A percentile compares a stretch with the other conserved stretches of the same genome.
Conservation (phyloP, 2,888 invertebrate genomes). For the Pseudanteris insignis region DNA sequence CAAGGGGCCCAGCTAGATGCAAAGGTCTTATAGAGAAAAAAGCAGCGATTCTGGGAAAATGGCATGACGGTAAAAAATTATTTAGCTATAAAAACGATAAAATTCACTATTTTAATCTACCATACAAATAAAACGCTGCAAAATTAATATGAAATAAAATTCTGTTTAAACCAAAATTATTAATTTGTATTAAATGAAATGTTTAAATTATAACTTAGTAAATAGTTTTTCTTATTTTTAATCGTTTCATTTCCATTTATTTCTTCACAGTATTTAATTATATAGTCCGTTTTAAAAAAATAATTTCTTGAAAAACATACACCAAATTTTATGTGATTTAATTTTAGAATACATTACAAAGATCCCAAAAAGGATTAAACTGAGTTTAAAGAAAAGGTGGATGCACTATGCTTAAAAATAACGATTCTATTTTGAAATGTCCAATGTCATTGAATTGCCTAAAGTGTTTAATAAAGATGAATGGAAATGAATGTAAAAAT, state of each 20-base stretch:
- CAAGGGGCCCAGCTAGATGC: slow-evolving; percentile 66
- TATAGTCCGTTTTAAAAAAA: too few relatives aligned
- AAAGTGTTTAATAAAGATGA: slow-evolving; percentile 12
- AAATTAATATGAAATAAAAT: too few relatives aligned
- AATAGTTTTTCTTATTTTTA: too few relatives aligned
- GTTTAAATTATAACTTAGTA: too few relatives aligned
- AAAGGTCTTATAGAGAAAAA: slow-evolving; percentile 67
- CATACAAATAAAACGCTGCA: too few relatives aligned
- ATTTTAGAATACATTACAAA: slow-evolving; percentile 10
- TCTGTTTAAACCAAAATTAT: too few relatives aligned
- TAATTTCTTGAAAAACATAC: too few relatives aligned
- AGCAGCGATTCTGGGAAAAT: slow-evolving; percentile 67
- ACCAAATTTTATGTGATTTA: neutral
- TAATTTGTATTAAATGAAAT: too few relatives aligned
- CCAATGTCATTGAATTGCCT: slow-evolving; percentile 48
- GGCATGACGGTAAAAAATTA: slow-evolving; percentile 69
- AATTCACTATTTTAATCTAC: too few relatives aligned
- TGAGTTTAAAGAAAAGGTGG: slow-evolving; percentile 35
- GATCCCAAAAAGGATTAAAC: slow-evolving; percentile 30
- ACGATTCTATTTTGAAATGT: slow-evolving; percentile 45
- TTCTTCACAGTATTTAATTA: too few relatives aligned
- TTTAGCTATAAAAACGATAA: too few relatives aligned
- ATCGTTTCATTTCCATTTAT: too few relatives aligned
- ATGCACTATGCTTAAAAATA: slow-evolving; percentile 41
- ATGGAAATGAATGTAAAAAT: slow-evolving; percentile 18